Evolutionary conservation across 2,113 vertebrate genomes (phyloP).

Genomic region (Synchiropus splendidus): DNA sequence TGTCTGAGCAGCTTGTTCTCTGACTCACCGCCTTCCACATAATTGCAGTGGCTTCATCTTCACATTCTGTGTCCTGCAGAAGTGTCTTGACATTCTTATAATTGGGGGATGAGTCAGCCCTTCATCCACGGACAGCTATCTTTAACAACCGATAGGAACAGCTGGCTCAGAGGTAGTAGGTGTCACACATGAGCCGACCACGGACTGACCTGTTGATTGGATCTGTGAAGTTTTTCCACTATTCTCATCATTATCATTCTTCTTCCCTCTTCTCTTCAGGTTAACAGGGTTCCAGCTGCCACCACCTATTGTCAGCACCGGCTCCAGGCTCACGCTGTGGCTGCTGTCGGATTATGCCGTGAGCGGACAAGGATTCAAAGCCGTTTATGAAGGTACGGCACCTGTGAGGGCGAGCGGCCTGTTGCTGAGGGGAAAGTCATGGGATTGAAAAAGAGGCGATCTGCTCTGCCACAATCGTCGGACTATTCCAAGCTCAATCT

Average conservation of each 20-base stretch:
- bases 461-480: too few relatives aligned
- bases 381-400: conserved; percentile 84
- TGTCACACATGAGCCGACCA: conserved; percentile 28
- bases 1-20: conserved; percentile 13
- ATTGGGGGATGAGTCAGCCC: conserved; percentile 29
- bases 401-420: too few relatives aligned
- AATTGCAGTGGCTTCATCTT: conserved; percentile 16
- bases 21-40: conserved; percentile 13
- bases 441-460: neutral
- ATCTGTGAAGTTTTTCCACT: conserved; percentile 13
- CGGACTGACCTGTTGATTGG: conserved; percentile 26
- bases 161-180: conserved; percentile 9
- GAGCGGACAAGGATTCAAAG: conserved; percentile 94
- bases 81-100: conserved; percentile 33
- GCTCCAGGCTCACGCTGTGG: conserved; percentile 82
- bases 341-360: conserved; percentile 93
- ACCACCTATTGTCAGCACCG: conserved; percentile 84
- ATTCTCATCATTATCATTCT: conserved; percentile 37
- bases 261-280: conserved; percentile 67
- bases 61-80: conserved; percentile 15
- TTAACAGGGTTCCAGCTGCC: conserved; percentile 97
- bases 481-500: too few relatives aligned
- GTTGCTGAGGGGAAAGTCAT: too few relatives aligned
- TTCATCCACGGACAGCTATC: conserved; percentile 27
- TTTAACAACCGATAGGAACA: conserved; percentile 18